Percentiles rank a stretch among this genome's conserved stretches.
Evolutionary conservation across 2,113 vertebrate genomes (phyloP).

Genomic region (Sialia sialis): DNA sequence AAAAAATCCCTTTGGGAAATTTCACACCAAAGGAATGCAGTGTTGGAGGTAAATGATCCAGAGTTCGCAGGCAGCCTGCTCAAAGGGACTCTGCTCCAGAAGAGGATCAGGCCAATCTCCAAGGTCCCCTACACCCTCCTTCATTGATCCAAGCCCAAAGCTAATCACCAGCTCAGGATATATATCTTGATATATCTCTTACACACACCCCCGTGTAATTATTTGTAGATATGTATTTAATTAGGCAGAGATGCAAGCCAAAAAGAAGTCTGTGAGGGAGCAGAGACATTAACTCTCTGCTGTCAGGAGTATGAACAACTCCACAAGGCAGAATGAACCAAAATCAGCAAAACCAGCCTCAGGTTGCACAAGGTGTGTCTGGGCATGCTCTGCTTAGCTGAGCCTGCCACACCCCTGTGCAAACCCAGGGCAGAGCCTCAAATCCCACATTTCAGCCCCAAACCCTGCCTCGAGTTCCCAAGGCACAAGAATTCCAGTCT

Average conservation of each 20-base stretch:
- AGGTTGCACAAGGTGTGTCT: neutral
- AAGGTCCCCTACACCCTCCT: neutral
- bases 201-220: neutral
- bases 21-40: slow-evolving; percentile 27
- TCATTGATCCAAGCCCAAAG: neutral
- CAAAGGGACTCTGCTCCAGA: neutral
- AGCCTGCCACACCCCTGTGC: neutral
- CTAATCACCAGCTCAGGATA: neutral
- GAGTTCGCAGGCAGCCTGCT: neutral
- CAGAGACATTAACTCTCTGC: neutral
- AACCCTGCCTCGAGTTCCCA: neutral
- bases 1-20: slow-evolving; percentile 4
- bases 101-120: accelerated
- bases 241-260: neutral
- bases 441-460: slow-evolving; percentile 22
- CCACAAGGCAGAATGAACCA: neutral
- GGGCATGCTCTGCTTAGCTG: neutral
- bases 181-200: neutral
- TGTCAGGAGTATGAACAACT: neutral
- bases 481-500: neutral
- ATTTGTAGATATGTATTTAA: slow-evolving; percentile 27
- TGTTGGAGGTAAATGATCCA: neutral
- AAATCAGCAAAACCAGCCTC: accelerated
- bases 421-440: neutral
- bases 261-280: neutral